Evolutionary conservation across 30 jellyfish, hydroid and myxozoan genomes (phyloP), one percentile per base, ranked within the genome.

Genomic region (Aurelia aurita): DNA sequence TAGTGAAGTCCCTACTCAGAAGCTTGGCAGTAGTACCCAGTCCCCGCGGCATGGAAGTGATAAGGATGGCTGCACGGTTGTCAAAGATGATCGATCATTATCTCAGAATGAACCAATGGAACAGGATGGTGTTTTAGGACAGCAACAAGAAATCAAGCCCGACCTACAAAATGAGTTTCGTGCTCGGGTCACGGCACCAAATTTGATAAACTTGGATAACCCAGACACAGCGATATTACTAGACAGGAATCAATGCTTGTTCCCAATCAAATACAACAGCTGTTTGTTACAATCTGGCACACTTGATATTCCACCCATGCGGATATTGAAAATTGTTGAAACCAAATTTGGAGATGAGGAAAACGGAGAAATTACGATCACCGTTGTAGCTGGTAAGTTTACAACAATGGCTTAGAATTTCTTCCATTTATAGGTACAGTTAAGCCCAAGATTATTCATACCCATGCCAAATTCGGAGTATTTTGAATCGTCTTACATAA

Each of bases 311-410:
- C 47, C 28, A 55, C 98, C 98, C 13, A 53, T 92, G 79, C 63
- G 80, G 63, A 46, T 89, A 16, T 62, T 92, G 79, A 51, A 57
- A 28, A 21, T 75, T 5, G 73, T 73, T 57, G 95, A 85, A 67
- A 70, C 88, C 0, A 53, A 64, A 49, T 62, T 31, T 26, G 86
- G 85, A 18, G 79, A 57, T 22, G 89, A 73, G 54, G 63, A 39
- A 43, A 85, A 23, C 3, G 96, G 77, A 19, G 91, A 79, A 59
- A 35, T 79, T 25, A n/a, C 91, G 58, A 18, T 91, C 14, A 85
- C 98, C n/a, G 18, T 91, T 39, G 73, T 91, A 21, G 94, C 96
- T 1, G 94, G 98, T 91, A 61, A 28, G 67, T 71, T 35, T 22
- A 16, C 77, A 7, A 34, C 32, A 34, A 0, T 31, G 43, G 12